Conservation (phyloP, 1,140 invertebrate species). For the Odontomachus brunneus region DNA sequence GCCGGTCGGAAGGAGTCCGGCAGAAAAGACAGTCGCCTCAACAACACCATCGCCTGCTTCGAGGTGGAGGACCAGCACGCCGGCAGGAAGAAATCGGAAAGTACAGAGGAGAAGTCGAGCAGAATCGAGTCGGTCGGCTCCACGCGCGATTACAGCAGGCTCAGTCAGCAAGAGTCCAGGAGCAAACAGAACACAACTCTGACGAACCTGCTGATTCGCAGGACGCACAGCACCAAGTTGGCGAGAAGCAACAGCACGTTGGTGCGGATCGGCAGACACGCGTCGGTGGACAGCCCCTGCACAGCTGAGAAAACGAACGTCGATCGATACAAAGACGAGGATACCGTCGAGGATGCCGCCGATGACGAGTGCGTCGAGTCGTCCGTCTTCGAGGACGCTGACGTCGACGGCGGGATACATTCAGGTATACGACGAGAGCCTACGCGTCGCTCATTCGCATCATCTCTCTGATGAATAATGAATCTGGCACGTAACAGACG, state of each 20-base stretch:
- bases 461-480: not conserved
- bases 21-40: constrained; percentile 76
- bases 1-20: constrained; percentile 78
- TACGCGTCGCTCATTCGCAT: not conserved
- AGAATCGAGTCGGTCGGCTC: not conserved
- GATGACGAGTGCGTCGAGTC: constrained; percentile 74
- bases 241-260: constrained; percentile 87
- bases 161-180: constrained; percentile 54
- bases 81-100: constrained; percentile 59
- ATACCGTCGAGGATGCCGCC: constrained; percentile 67
- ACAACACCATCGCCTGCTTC: constrained; percentile 76
- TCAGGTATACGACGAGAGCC: constrained; percentile 59
- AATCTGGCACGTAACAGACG: too few species aligned
- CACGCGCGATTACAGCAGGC: constrained; percentile 43
- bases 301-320: constrained; percentile 60
- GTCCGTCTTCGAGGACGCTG: constrained; percentile 79
- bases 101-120: constrained; percentile 33
- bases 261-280: constrained; percentile 69
- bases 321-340: constrained; percentile 61
- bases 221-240: constrained; percentile 90
- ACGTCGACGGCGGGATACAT: constrained; percentile 85
- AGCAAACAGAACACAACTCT: constrained; percentile 72
- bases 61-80: constrained; percentile 69
- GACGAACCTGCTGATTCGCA: constrained; percentile 85
- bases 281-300: constrained; percentile 66